These are phyloP conservation scores for Mimachlamys varia DNA, from an alignment of 2,888 invertebrate species.

Conservation along the genomic window DNA sequence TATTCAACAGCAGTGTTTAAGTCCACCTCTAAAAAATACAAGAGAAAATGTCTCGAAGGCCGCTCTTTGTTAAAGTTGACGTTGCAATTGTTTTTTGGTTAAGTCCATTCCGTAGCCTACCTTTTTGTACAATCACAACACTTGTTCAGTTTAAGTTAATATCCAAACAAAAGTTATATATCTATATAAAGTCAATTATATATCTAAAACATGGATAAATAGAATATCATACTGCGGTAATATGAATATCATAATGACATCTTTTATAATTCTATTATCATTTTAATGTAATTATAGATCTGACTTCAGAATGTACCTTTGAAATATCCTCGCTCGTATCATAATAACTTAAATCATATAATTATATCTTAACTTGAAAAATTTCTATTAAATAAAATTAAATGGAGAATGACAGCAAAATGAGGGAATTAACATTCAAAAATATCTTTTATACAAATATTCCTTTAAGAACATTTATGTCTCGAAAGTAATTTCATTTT, in stretches of 20 bases:
- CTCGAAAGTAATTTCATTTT: too few species aligned
- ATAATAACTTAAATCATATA: too few species aligned
- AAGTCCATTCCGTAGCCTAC: not conserved
- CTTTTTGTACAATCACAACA: not conserved
- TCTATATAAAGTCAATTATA: not conserved
- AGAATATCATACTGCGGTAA: not conserved
- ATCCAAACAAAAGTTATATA: not conserved
- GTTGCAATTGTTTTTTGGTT: not conserved
- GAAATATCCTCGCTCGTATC: too few species aligned
- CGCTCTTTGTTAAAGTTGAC: not conserved
- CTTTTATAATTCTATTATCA: not conserved
- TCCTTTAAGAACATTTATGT: too few species aligned
- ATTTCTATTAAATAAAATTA: too few species aligned
- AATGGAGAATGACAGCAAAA: too few species aligned
- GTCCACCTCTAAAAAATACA: not conserved
- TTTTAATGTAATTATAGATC: not conserved
- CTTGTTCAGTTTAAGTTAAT: not conserved
- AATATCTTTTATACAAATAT: too few species aligned
- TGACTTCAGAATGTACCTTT: too few species aligned
- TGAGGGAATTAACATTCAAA: too few species aligned
- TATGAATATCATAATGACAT: not conserved
- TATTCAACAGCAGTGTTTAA: not conserved
- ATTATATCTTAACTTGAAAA: too few species aligned
- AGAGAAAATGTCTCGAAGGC: not conserved
- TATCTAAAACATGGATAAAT: not conserved